Evolutionary conservation across 2,113 vertebrate genomes (phyloP), one percentile per base, ranked within the genome.

Genomic region (Neofelis nebulosa): DNA sequence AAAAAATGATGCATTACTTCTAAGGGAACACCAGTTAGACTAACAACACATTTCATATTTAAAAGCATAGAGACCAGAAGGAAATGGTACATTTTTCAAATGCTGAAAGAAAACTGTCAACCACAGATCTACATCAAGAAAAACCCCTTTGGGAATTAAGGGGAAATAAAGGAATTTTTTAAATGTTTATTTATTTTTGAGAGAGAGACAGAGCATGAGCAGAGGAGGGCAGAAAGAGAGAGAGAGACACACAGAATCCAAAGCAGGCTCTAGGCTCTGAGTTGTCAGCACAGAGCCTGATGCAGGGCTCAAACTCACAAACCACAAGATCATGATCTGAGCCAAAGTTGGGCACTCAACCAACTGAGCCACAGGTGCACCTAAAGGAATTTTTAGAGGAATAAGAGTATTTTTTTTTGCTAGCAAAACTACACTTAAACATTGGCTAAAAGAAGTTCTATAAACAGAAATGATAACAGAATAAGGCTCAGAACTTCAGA

Each of bases 61-160:
- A 50, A 90, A 98, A 92, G 45, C n/a, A 52, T 55, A 52, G 45
- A 92, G 23, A 33, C 57, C 23, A 84, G 38, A 55, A 95, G 48
- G 14, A 94, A 91, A 94, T 95, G 15, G 52, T 71, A 68, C 36
- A 57, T 69, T 92, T 95, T 92, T 89, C 83, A 92, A 81, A 65
- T 50, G n/a, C 38, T 95, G 36, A 93, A 55, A 90, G 27, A 66
- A 88, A 96, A 91, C 18, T 91, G 25, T 81, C 61, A 85, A 68
- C 38, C 76, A 23, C 45, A 93, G 18, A 79, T 41, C 25, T 85
- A 38, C 76, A 82, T 80, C 63, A 48, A 91, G 19, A 91, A 33
- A 76, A 95, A 66, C 92, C 12, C 19, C 55, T 90, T 93, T 66
- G 81, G 31, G 83, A 95, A 94, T 86, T 80, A 89, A 68, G 38